Percentiles rank a stretch among this genome's conserved stretches.
phyloP scores from a whole-genome alignment of 2,797 vertebrate genomes.

The Microctenopoma steveboyesi region DNA sequence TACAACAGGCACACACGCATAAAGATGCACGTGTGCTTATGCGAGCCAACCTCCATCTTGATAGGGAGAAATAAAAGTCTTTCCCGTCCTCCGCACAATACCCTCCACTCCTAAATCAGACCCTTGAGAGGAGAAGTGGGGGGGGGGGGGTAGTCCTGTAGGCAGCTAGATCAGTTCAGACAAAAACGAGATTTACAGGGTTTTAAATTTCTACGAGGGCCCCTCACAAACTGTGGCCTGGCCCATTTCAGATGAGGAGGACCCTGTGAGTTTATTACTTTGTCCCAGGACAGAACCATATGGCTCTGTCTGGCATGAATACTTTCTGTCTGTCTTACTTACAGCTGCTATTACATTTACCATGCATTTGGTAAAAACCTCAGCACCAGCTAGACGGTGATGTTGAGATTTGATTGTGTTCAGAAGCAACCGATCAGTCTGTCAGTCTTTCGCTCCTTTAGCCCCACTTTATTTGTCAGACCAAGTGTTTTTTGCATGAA shows the following conservation, averaged over 20 bases:
- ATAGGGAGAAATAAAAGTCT: slow-evolving; percentile 70
- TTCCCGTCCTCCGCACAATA: slow-evolving; percentile 26
- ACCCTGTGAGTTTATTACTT: slow-evolving; percentile 55
- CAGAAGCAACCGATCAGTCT: slow-evolving; percentile 46
- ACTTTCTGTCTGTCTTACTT: slow-evolving; percentile 18
- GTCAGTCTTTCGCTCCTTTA: slow-evolving; percentile 49
- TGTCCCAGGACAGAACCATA: slow-evolving; percentile 50
- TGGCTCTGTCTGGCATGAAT: slow-evolving; percentile 34
- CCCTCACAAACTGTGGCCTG: slow-evolving; percentile 39
- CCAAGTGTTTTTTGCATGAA: slow-evolving; percentile 51
- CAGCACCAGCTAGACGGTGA: slow-evolving; percentile 30
- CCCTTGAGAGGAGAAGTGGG: slow-evolving; percentile 32
- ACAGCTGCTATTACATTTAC: slow-evolving; percentile 47
- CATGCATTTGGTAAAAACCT: slow-evolving; percentile 47
- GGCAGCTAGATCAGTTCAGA: slow-evolving; percentile 66
- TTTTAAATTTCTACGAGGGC: slow-evolving; percentile 69
- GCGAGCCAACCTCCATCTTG: slow-evolving; percentile 71
- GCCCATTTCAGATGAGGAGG: slow-evolving; percentile 46
- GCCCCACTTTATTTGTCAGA: slow-evolving; percentile 33
- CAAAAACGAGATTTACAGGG: slow-evolving; percentile 74
- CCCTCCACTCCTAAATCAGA: slow-evolving; percentile 72
- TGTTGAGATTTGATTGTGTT: slow-evolving; percentile 33
- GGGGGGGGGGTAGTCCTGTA: slow-evolving; percentile 15
- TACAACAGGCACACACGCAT: slow-evolving; percentile 20
- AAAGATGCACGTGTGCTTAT: slow-evolving; percentile 47